Base-by-base conservation (phyloP, 2,113 vertebrate species). In the Toxotes chatareus region DNA sequence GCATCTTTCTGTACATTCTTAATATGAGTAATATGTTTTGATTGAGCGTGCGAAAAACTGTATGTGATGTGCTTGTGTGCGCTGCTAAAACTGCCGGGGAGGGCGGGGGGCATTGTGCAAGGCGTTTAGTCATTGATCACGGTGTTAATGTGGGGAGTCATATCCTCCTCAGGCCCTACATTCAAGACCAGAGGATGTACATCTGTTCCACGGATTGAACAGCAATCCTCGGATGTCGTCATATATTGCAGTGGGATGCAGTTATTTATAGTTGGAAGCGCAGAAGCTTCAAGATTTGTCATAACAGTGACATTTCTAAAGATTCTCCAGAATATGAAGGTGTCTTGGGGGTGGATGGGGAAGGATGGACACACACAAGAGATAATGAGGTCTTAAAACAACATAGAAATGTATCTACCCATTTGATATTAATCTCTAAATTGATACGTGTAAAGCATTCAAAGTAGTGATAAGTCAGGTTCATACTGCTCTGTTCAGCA, bases 111-210 rank as follows among this genome's bases (percentile, higher is more conserved):
- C 55, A 47, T 73, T 73, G 70, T 72, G 72, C 9, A 7, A 76
- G 79, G 69, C 61, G 13, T 80, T 90, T 86, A 89, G 76, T 89
- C 84, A 92, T 91, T 59, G 55, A 88, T 91, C 74, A 72, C 2
- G 4, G 70, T 14, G 69, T 73, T 91, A 87, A 93, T 78, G 81
- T 71, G 77, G 75, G 57, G 82, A 91, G 76, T 86, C 65, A 89
- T 87, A 70, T 27, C 78, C 46, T 87, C 79, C 84, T 86, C 71
- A 8, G 82, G 84, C 68, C 51, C 46, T 63, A 5, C 32, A 46
- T 80, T 57, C 59, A 40, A 74, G 74, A 87, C 66, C 62, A 17
- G 73, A 72, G 57, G 69, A 84, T 47, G 44, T 53, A 2, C 49
- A 38, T 40, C 34, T 36, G 46, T 5, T 56, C 49, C 21, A 40